A percentile compares a stretch with the other conserved stretches of the same genome.
Conservation (phyloP, 2,888 invertebrate species). For the Tholera decimalis region DNA sequence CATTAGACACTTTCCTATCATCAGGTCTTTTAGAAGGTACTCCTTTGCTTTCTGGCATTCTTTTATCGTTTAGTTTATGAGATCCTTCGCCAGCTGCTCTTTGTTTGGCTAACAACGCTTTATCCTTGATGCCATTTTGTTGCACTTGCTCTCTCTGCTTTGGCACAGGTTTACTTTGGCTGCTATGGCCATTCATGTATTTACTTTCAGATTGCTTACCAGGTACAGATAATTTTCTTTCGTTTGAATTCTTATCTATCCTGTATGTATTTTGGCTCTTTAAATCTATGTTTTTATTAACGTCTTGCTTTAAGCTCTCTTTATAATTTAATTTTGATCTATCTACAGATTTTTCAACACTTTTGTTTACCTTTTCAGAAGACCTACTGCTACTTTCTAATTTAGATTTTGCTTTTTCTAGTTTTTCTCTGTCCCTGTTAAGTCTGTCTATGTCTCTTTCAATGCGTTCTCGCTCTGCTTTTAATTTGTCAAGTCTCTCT, state of each 20-base stretch:
- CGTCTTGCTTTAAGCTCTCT: slow-evolving; percentile 71
- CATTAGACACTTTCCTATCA: slow-evolving; percentile 69
- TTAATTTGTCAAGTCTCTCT: slow-evolving; percentile 83
- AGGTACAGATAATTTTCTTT: slow-evolving; percentile 73
- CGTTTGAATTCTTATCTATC: slow-evolving; percentile 87
- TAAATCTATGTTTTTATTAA: slow-evolving; percentile 86
- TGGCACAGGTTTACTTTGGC: slow-evolving; percentile 79
- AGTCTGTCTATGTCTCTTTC: slow-evolving; percentile 85
- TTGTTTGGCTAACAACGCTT: slow-evolving; percentile 70
- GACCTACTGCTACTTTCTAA: slow-evolving; percentile 74
- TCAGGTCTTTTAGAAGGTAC: slow-evolving; percentile 74
- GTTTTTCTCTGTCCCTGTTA: slow-evolving; percentile 81
- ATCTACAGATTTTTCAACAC: slow-evolving; percentile 74
- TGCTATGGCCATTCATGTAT: slow-evolving; percentile 77
- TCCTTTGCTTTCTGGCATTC: slow-evolving; percentile 69
- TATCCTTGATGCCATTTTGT: slow-evolving; percentile 75
- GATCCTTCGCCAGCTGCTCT: slow-evolving; percentile 69
- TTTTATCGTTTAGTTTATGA: slow-evolving; percentile 73
- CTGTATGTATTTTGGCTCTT: slow-evolving; percentile 88
- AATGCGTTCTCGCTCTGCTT: slow-evolving; percentile 85
- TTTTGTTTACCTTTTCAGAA: slow-evolving; percentile 71
- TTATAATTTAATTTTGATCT: slow-evolving; percentile 75
- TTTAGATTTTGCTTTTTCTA: slow-evolving; percentile 84
- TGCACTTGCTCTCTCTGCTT: slow-evolving; percentile 75
- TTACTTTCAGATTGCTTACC: slow-evolving; percentile 76